A percentile compares a stretch with the other conserved stretches of the same genome.
Evolutionary conservation across 2,797 vertebrate species (phyloP).

Genomic region (Danio tinwini): DNA sequence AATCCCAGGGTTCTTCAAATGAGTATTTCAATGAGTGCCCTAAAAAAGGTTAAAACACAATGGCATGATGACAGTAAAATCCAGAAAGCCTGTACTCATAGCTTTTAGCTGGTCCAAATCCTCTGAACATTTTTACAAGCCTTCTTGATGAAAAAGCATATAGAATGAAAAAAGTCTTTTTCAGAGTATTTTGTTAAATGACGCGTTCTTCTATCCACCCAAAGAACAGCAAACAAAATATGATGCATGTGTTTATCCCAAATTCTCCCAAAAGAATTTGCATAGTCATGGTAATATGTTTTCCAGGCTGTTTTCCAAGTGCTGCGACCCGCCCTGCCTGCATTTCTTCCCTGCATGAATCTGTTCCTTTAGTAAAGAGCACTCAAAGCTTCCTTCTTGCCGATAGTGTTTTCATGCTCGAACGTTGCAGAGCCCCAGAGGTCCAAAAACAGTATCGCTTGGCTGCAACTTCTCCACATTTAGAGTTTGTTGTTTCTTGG

Average conservation of each 20-base stretch:
- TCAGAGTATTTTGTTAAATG: neutral
- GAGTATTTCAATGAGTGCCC: too few species aligned
- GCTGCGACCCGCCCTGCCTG: constrained; percentile 30
- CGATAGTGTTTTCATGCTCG: constrained; percentile 14
- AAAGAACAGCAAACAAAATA: neutral
- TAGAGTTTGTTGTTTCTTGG: constrained; percentile 26
- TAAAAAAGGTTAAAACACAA: neutral
- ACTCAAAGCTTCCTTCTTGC: neutral
- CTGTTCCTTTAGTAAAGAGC: neutral
- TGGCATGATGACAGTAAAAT: neutral
- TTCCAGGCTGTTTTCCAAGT: constrained; percentile 36
- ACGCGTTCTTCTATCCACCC: neutral
- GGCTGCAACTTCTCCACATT: constrained; percentile 25
- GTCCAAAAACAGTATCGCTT: constrained; percentile 2
- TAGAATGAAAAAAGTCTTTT: neutral
- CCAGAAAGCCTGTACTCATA: neutral
- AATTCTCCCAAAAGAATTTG: constrained; percentile 21
- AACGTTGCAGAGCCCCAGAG: constrained; percentile 16
- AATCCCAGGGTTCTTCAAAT: too few species aligned
- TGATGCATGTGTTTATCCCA: constrained; percentile 9
- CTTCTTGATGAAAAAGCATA: neutral
- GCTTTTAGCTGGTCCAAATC: neutral
- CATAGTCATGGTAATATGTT: constrained; percentile 34
- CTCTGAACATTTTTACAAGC: constrained; percentile 23
- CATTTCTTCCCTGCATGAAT: constrained; percentile 14